Evolutionary conservation across 2,888 invertebrate genomes (phyloP).

Genomic region (Thymelicus acteon): DNA sequence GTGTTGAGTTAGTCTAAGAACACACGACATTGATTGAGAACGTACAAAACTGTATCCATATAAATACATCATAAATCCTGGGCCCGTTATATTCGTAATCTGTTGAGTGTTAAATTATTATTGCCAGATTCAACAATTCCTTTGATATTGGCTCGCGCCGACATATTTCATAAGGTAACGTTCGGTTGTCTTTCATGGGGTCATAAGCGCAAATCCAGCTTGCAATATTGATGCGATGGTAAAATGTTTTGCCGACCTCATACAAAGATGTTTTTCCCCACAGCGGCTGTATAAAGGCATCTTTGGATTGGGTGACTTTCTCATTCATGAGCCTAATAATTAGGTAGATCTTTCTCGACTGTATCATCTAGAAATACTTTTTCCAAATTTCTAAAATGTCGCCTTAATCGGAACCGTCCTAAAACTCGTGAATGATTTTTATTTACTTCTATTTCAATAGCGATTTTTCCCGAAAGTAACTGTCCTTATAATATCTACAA

Average conservation of each 20-base stretch:
- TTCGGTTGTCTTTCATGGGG: constrained; percentile 7
- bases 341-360: too few relatives aligned
- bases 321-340: too few relatives aligned
- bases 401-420: too few relatives aligned
- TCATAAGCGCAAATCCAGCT: background rate
- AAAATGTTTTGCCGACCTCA: background rate
- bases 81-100: constrained; percentile 29
- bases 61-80: constrained; percentile 18
- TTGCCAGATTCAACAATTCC: constrained; percentile 30
- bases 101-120: constrained; percentile 30
- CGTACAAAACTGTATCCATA: constrained; percentile 26
- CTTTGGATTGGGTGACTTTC: too few relatives aligned
- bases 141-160: constrained; percentile 26
- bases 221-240: background rate
- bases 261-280: background rate
- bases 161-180: constrained; percentile 23
- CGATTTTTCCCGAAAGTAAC: too few relatives aligned
- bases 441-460: too few relatives aligned
- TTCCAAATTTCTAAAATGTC: too few relatives aligned
- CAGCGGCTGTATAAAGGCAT: too few relatives aligned
- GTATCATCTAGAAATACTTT: too few relatives aligned
- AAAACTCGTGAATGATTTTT: too few relatives aligned
- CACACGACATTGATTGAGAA: constrained; percentile 27
- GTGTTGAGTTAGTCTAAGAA: constrained; percentile 6
- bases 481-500: too few relatives aligned